Conservation (phyloP, 2,113 vertebrate species). For the Triplophysa rosa region DNA sequence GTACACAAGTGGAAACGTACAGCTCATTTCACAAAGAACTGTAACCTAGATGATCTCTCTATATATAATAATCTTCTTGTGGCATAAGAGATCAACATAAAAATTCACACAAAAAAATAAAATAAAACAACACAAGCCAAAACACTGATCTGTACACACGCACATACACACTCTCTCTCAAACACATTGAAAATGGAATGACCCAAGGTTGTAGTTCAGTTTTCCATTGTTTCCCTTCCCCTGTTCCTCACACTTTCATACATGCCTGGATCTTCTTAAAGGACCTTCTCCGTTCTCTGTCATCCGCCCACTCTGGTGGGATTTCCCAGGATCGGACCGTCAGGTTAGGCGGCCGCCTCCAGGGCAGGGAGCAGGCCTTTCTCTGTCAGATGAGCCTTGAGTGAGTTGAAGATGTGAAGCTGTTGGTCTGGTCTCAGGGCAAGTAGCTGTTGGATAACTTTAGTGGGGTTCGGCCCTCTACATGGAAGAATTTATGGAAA, state of each 20-base stretch:
- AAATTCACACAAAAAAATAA: slow-evolving; percentile 53
- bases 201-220: slow-evolving; percentile 56
- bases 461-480: slow-evolving; percentile 94
- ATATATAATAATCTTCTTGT: slow-evolving; percentile 51
- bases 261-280: slow-evolving; percentile 30
- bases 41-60: slow-evolving; percentile 40
- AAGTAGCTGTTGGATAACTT: slow-evolving; percentile 95
- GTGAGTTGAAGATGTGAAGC: slow-evolving; percentile 92
- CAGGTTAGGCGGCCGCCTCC: slow-evolving; percentile 73
- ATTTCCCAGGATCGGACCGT: background rate
- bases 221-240: slow-evolving; percentile 42
- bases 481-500: background rate
- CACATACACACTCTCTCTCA: slow-evolving; percentile 44
- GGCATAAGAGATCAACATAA: slow-evolving; percentile 52
- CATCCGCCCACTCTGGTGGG: background rate
- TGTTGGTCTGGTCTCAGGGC: slow-evolving; percentile 92
- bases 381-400: slow-evolving; percentile 88
- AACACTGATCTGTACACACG: slow-evolving; percentile 56
- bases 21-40: slow-evolving; percentile 48
- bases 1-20: slow-evolving; percentile 59
- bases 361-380: slow-evolving; percentile 79
- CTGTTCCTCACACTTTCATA: slow-evolving; percentile 30
- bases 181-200: slow-evolving; percentile 66
- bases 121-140: slow-evolving; percentile 49
- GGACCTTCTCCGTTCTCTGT: background rate